Base-by-base conservation (phyloP, 2,797 vertebrate species). In the Borostomias antarcticus region DNA sequence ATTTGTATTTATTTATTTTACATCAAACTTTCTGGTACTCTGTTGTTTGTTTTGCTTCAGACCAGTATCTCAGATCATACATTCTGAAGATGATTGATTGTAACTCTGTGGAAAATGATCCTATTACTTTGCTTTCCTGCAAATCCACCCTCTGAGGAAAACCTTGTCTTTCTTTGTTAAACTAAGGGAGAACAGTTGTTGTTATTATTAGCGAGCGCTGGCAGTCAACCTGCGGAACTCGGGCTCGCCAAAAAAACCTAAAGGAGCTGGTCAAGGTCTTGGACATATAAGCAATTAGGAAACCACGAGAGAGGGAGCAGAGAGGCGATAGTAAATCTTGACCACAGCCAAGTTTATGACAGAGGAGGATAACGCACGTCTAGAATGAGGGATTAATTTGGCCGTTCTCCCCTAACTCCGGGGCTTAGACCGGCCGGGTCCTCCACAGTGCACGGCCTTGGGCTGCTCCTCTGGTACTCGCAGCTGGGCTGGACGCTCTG, bases 301-400 rank as follows among this genome's bases (percentile, higher is more conserved):
- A 65, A 73, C 74, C 75, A 77, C 56, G 78, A 76, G 70, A 78
- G 80, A 83, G 64, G 76, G 67, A 75, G 73, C 69, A 69, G 9
- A 51, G 54, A 81, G 74, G 79, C 81, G 64, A 84, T 82, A 69
- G 81, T 89, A 89, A 89, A 89, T 91, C 81, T 81, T 77, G 32
- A 74, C 64, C 71, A 61, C 72, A 64, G 89, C 91, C 89, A 92
- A 86, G 85, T 90, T 89, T 86, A 80, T 89, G 90, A 90, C 88
- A 89, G 62, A 70, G 29, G 75, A 84, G 85, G 84, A 90, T 88
- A 81, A 82, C 72, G 77, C 62, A 77, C 75, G 84, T 86, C 84
- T 66, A 67, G 77, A 71, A 78, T 64, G 81, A 85, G 82, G 86
- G 81, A 90, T 91, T 90, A 52, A 89, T 90, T 82, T 84, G 80